Base-by-base conservation (phyloP, 2,888 invertebrate species). In the Conchocele bisecta region DNA sequence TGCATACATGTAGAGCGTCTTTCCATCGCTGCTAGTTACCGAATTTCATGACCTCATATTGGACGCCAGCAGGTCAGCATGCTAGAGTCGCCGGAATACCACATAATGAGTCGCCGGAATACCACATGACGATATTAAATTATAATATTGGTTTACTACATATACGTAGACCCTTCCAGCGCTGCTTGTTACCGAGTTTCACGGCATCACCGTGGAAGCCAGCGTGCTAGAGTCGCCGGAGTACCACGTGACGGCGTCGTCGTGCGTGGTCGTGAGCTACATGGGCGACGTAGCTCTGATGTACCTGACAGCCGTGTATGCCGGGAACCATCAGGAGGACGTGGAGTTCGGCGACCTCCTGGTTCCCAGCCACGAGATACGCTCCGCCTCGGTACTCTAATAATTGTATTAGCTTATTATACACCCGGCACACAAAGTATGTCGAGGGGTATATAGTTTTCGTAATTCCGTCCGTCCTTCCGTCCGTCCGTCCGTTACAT, bases 221-320 rank as follows among this genome's bases (percentile, higher is more conserved):
- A 51, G 51, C 26, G 35, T n/a, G 3, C 31, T 51, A 17, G 33
- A 51, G 22, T 51, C 51, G 22, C 51, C 51, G 2, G 51, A 51
- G 15, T 51, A 51, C 22, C 15, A 17, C 6, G 26, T 51, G 6
- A 5, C 31, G 11, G 28, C 20, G 15, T n/a, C 24, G 1, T 28
- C 59, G 1, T 59, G 59, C 35, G 42, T 59, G 9, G 15, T 15
- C 15, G 9, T 59, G 3, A 35, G 35, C 11, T 59, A 59, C 35
- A 24, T 31, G 3, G 59, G 59, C 5, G 33, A 59, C 33, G 35
- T 46, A 11, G 26, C 59, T 24, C 46, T 26, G 46, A 20, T 48
- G 22, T 48, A 15, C n/a, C 9, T 31, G 5, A 17, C 33, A 2
- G 44, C 9, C 24, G 22, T 31, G 7, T 46, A 59, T 28, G 22